These are phyloP conservation scores for Lingula anatina DNA, from an alignment of 2,888 invertebrate species.

Conservation along the genomic window DNA sequence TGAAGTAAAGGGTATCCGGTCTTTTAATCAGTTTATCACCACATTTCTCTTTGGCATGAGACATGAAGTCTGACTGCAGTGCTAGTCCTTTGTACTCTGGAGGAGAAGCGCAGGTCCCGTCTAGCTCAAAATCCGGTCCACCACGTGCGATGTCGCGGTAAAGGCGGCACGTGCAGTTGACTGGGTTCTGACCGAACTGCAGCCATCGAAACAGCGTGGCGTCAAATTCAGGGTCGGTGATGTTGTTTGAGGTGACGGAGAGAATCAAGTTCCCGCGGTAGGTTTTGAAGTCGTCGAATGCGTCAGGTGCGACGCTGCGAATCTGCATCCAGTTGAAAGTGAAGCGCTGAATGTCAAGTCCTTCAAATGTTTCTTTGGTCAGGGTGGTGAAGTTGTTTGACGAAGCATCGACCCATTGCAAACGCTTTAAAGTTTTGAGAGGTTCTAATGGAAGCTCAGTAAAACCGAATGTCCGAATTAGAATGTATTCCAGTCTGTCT, in stretches of 20 bases:
- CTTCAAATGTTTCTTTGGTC: neutral
- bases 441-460: neutral
- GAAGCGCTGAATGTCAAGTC: neutral
- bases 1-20: too few relatives aligned
- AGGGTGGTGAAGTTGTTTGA: neutral
- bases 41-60: too few relatives aligned
- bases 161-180: constrained; percentile 2
- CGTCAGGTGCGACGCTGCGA: neutral
- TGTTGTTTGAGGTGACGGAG: neutral
- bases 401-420: constrained; percentile 3
- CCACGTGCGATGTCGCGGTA: neutral
- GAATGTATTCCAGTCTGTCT: neutral
- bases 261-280: neutral
- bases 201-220: neutral
- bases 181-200: neutral
- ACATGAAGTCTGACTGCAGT: too few relatives aligned
- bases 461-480: neutral
- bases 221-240: neutral
- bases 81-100: neutral
- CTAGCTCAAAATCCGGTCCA: neutral
- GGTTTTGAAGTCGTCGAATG: neutral
- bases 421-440: neutral
- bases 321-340: constrained; percentile 1
- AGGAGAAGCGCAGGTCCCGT: constrained; percentile 1
- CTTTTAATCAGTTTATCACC: too few relatives aligned